phyloP scores from a whole-genome alignment of 2,113 vertebrate species.

The Panthera uncia region DNA sequence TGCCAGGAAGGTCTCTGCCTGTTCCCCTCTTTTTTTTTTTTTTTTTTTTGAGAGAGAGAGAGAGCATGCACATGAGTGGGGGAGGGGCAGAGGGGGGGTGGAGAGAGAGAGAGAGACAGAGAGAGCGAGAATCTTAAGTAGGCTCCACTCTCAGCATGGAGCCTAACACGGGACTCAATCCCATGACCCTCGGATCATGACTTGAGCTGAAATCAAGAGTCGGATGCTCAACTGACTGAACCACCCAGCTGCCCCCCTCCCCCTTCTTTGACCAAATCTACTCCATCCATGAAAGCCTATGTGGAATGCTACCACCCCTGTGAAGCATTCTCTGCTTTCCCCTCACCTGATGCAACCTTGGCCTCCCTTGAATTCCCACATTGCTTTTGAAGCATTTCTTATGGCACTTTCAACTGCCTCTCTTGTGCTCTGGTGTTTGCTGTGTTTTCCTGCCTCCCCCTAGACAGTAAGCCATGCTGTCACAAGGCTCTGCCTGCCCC shows the following conservation, averaged over 20 bases:
- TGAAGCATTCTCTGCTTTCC: background rate
- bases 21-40: too few relatives aligned
- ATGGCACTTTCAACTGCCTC: background rate
- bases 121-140: too few relatives aligned
- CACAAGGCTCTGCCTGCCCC: background rate
- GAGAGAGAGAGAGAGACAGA: too few relatives aligned
- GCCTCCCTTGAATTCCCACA: background rate
- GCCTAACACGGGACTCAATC: too few relatives aligned
- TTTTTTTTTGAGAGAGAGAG: too few relatives aligned
- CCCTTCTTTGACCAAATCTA: background rate
- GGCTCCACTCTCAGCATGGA: too few relatives aligned
- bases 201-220: too few relatives aligned
- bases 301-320: background rate
- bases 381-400: background rate
- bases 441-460: background rate
- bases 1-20: background rate
- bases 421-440: background rate
- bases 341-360: background rate
- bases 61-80: too few relatives aligned
- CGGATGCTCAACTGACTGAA: too few relatives aligned
- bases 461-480: background rate
- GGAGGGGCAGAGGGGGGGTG: fast-evolving
- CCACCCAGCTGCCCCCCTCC: too few relatives aligned
- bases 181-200: too few relatives aligned
- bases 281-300: background rate